phyloP scores from a whole-genome alignment of 2,888 invertebrate genomes.

The Camptogramma bilineatum region DNA sequence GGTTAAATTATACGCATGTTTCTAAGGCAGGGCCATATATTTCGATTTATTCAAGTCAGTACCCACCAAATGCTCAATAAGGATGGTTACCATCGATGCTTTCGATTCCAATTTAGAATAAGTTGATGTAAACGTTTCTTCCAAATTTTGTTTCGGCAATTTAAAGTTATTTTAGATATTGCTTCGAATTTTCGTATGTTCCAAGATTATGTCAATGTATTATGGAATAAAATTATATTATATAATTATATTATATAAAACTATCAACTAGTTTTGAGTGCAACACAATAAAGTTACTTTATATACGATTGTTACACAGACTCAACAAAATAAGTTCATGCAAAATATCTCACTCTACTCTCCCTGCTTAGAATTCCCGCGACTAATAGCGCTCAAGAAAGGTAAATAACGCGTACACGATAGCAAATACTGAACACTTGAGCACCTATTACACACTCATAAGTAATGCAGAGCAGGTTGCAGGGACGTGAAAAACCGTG shows the following conservation, averaged over 20 bases:
- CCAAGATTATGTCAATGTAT: constrained; percentile 28
- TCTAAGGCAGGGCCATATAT: neutral
- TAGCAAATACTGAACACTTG: constrained; percentile 70
- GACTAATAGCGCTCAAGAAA: constrained; percentile 67
- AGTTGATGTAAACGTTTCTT: constrained; percentile 34
- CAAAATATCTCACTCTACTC: neutral
- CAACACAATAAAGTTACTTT: no score
- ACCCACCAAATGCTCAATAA: constrained; percentile 40
- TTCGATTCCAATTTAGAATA: constrained; percentile 40
- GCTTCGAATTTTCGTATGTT: constrained; percentile 37
- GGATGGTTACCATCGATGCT: constrained; percentile 40
- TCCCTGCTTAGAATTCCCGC: constrained; percentile 36
- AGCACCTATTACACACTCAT: constrained; percentile 80
- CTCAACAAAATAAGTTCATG: neutral
- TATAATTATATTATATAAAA: no score
- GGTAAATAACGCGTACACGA: constrained; percentile 67
- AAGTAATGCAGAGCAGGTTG: constrained; percentile 76
- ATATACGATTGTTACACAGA: neutral
- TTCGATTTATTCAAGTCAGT: constrained; percentile 9
- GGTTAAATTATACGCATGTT: no score
- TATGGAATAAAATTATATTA: constrained; percentile 40
- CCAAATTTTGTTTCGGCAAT: constrained; percentile 38
- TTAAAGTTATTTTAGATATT: constrained; percentile 28
- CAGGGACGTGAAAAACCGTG: constrained; percentile 78
- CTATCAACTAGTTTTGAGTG: no score